A percentile compares a stretch with the other conserved stretches of the same genome.
phyloP scores from a whole-genome alignment of 92 coral and sea anemone species.

The Meandrina meandrites region DNA sequence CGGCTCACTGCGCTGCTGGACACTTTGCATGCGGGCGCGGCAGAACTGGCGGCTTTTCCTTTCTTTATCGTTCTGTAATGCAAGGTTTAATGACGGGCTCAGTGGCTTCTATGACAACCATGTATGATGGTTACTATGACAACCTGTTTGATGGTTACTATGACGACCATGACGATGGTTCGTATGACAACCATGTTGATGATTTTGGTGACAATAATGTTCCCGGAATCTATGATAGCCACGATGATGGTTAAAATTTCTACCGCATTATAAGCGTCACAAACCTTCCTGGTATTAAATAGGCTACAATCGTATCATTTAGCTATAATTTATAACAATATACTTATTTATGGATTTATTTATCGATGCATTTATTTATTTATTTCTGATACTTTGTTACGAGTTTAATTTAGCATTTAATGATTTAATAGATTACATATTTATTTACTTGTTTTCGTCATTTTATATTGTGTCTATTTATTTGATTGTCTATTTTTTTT shows the following conservation, averaged over 20 bases:
- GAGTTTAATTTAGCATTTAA: background rate
- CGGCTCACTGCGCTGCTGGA: conserved; percentile 88
- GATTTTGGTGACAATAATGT: background rate
- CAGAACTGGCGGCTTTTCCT: conserved; percentile 43
- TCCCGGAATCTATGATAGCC: background rate
- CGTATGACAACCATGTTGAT: background rate
- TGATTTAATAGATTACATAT: too few species aligned
- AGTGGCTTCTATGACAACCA: conserved; percentile 13
- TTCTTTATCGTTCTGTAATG: conserved; percentile 66
- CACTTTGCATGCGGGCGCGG: conserved; percentile 69
- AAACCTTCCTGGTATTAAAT: background rate
- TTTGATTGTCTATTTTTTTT: background rate
- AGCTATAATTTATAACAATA: too few species aligned
- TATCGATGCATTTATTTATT: too few species aligned
- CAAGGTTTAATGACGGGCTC: conserved; percentile 32
- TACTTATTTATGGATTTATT: too few species aligned
- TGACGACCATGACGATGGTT: background rate
- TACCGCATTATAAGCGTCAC: background rate
- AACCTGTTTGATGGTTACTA: background rate
- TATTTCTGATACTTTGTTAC: too few species aligned
- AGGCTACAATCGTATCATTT: background rate
- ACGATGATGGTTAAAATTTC: too few species aligned
- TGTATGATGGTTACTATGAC: background rate
- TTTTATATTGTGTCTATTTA: background rate
- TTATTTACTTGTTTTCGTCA: too few species aligned